Conservation (phyloP, 2,888 invertebrate genomes). For the Abscondita cerata region DNA sequence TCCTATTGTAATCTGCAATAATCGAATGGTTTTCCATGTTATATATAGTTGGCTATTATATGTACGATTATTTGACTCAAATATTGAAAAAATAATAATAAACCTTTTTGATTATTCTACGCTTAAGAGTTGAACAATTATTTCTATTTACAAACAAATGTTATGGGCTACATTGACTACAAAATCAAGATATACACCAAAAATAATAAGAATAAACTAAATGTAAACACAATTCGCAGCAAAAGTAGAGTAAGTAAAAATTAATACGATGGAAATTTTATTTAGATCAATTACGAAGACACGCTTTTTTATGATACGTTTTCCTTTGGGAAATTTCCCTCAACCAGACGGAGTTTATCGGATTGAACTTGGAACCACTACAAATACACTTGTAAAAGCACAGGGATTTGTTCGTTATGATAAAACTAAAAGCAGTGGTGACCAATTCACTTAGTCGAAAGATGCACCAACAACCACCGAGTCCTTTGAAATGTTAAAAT, state of each 20-base stretch:
- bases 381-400: constrained; percentile 32
- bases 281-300: constrained; percentile 16
- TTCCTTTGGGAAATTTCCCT: constrained; percentile 25
- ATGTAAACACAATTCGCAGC: too few species aligned
- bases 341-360: constrained; percentile 27
- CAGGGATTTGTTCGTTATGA: constrained; percentile 34
- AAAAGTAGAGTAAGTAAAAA: neutral
- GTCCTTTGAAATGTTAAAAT: constrained; percentile 27
- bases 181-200: too few species aligned
- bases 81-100: too few species aligned
- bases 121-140: too few species aligned
- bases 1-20: too few species aligned
- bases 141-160: too few species aligned
- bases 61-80: too few species aligned
- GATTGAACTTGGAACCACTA: constrained; percentile 29
- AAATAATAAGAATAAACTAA: too few species aligned
- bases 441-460: constrained; percentile 30
- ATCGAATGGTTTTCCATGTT: too few species aligned
- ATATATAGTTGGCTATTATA: too few species aligned
- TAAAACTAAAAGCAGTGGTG: constrained; percentile 33
- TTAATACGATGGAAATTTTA: constrained; percentile 10
- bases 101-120: too few species aligned
- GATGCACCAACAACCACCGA: constrained; percentile 17
- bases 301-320: constrained; percentile 15
- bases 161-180: too few species aligned